These are phyloP conservation scores for Syrrhaptes paradoxus DNA, from an alignment of 2,113 vertebrate species.

Conservation along the genomic window DNA sequence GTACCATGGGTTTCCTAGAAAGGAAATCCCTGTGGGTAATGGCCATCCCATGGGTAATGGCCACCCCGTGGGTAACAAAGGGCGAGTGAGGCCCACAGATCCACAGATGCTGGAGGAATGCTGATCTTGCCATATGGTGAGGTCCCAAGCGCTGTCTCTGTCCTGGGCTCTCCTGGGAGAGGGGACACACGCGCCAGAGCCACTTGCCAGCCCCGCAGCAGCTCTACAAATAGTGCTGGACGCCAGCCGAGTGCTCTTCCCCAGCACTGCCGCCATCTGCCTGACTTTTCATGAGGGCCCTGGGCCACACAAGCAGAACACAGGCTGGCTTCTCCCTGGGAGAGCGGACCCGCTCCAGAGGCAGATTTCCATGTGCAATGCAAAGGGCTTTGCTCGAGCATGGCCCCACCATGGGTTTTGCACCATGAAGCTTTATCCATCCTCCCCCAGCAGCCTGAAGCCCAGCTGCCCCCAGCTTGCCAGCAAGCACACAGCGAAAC, in stretches of 20 bases:
- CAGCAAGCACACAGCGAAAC: background rate
- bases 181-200: background rate
- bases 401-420: accelerated
- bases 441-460: background rate
- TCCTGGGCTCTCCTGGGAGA: background rate
- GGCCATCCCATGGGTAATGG: background rate
- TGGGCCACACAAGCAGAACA: accelerated
- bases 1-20: background rate
- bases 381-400: background rate
- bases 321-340: background rate
- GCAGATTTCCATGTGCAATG: accelerated
- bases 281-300: accelerated
- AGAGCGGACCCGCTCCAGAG: background rate
- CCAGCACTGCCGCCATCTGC: background rate
- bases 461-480: accelerated
- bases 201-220: accelerated
- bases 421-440: background rate
- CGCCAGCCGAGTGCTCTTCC: background rate
- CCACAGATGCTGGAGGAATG: background rate
- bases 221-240: slow-evolving; percentile 13
- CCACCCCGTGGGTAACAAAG: background rate
- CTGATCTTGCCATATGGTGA: accelerated
- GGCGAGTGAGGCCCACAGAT: background rate
- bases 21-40: background rate
- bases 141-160: background rate